Evolutionary conservation across 2,797 vertebrate species (phyloP).

Genomic region (Phoxinus dragarum): DNA sequence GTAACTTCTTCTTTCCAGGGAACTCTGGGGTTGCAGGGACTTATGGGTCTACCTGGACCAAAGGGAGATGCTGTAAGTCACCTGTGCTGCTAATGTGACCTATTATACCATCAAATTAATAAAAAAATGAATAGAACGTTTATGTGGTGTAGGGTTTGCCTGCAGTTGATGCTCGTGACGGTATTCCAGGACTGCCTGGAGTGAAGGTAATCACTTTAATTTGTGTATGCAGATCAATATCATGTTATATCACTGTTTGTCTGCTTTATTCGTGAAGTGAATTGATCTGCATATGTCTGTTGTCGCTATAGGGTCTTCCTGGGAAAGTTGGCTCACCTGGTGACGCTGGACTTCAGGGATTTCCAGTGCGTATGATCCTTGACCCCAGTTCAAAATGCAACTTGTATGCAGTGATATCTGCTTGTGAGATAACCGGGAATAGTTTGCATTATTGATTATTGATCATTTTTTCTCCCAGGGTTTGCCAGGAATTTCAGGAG

Average conservation of each 20-base stretch:
- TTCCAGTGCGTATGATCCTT: conserved; percentile 85
- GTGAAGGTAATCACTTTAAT: conserved; percentile 79
- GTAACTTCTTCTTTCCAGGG: conserved; percentile 75
- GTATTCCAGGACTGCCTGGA: conserved; percentile 92
- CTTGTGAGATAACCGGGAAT: conserved; percentile 2
- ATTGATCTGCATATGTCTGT: conserved; percentile 13
- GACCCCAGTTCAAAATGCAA: background rate
- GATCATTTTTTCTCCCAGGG: conserved; percentile 75
- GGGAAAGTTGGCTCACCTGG: conserved; percentile 91
- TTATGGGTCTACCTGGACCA: conserved; percentile 87
- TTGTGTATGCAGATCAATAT: background rate
- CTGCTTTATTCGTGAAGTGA: conserved; percentile 6
- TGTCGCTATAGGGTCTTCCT: conserved; percentile 83
- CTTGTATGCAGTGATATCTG: background rate
- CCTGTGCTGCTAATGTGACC: background rate
- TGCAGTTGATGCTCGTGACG: conserved; percentile 89
- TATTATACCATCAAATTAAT: background rate
- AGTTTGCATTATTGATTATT: background rate
- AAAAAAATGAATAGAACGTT: background rate
- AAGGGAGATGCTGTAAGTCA: conserved; percentile 90
- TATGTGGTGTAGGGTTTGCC: conserved; percentile 83
- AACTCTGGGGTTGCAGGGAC: conserved; percentile 81
- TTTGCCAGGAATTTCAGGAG: conserved; percentile 87
- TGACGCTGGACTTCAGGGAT: conserved; percentile 86
- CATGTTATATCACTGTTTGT: background rate